Percentiles rank a stretch among this genome's conserved stretches.
These are phyloP conservation scores for Melinopterus prodromus DNA, from an alignment of 2,888 invertebrate species.

Conservation along the genomic window DNA sequence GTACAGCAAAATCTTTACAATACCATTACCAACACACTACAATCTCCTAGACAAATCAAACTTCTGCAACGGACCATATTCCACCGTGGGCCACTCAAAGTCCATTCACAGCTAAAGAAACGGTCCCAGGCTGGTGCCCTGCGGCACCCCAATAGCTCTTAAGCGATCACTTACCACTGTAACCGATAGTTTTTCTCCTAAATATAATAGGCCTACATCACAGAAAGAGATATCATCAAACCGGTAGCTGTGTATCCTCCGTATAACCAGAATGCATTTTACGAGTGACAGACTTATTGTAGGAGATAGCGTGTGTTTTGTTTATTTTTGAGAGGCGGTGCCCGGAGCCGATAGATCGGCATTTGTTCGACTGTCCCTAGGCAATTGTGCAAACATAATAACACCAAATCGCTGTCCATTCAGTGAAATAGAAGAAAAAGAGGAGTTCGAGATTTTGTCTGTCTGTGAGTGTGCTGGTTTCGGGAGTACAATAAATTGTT, in stretches of 20 bases:
- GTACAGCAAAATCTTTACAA: not conserved
- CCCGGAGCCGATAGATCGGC: too few species aligned
- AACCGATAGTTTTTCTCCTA: not conserved
- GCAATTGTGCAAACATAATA: not conserved
- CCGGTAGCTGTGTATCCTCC: not conserved
- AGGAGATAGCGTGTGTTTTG: not conserved
- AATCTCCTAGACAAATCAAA: too few species aligned
- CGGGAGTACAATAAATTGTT: not conserved
- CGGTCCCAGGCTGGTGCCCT: not conserved
- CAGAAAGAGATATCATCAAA: not conserved
- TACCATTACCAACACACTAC: too few species aligned
- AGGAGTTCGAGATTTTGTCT: not conserved
- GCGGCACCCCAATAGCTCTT: not conserved
- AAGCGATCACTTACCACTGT: constrained; percentile 4
- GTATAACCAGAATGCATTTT: not conserved
- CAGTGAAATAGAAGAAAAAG: not conserved
- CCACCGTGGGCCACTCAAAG: not conserved
- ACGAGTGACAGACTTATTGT: not conserved
- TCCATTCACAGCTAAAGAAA: not conserved
- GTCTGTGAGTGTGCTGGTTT: not conserved
- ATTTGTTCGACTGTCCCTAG: not conserved
- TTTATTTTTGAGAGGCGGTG: not conserved
- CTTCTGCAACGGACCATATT: too few species aligned
- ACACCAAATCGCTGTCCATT: not conserved
- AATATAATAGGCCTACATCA: not conserved